A percentile compares a stretch with the other conserved stretches of the same genome.
Conservation (phyloP, 2,113 vertebrate genomes). For the Cricetomys ansorgei region DNA sequence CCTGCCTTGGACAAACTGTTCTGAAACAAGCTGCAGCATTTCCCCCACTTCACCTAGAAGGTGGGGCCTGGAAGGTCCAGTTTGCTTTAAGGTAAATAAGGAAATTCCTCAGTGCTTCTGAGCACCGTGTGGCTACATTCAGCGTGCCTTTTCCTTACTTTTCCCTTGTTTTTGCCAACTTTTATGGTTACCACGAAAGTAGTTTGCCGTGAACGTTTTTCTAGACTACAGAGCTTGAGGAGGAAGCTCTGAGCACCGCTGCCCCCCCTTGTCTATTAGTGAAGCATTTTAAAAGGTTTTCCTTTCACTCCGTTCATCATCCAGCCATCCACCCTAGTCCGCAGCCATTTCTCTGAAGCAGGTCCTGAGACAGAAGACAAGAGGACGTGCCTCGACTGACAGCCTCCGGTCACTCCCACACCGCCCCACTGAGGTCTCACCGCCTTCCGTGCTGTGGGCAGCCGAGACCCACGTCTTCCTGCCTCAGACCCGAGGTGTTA, state of each 20-base stretch:
- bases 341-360: not conserved
- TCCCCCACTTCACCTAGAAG: not conserved
- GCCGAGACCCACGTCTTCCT: not conserved
- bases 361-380: not conserved
- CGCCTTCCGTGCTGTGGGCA: not conserved
- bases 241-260: not conserved
- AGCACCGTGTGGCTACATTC: not conserved
- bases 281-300: not conserved
- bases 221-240: not conserved
- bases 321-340: not conserved
- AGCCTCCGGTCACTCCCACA: not conserved
- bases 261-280: not conserved
- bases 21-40: not conserved
- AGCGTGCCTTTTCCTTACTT: not conserved
- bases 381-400: not conserved
- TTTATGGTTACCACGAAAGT: not conserved
- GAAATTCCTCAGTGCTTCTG: not conserved
- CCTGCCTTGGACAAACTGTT: not conserved
- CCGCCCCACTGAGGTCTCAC: not conserved
- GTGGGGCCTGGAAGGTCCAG: not conserved
- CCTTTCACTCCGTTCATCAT: not conserved
- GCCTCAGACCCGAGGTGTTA: not conserved
- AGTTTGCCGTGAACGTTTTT: not conserved
- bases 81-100: not conserved
- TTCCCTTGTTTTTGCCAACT: constrained; percentile 5